These are phyloP conservation scores for Phengaris arion DNA, from an alignment of 2,888 invertebrate genomes.

Conservation along the genomic window DNA sequence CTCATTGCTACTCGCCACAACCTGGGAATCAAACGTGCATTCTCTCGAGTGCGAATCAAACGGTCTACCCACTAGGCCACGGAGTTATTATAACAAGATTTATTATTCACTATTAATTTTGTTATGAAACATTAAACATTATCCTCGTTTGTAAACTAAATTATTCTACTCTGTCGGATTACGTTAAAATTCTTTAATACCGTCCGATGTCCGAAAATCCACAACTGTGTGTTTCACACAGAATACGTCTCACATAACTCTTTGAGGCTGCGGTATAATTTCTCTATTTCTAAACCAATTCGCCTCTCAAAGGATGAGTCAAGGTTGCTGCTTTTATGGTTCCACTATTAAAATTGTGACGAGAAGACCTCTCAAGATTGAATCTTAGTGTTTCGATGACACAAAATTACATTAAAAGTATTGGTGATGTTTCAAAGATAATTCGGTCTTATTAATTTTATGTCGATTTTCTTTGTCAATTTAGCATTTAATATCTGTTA, in stretches of 20 bases:
- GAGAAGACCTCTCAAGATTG: background rate
- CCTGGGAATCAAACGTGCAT: no score
- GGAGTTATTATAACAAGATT: no score
- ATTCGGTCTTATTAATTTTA: slow-evolving; percentile 1
- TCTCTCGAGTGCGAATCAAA: no score
- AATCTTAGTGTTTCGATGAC: background rate
- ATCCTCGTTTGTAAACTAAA: background rate
- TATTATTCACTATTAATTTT: no score
- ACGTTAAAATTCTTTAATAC: background rate
- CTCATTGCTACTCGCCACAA: no score
- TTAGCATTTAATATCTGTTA: no score
- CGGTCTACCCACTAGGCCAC: no score
- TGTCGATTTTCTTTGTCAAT: background rate
- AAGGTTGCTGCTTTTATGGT: slow-evolving; percentile 11
- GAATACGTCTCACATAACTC: slow-evolving; percentile 17
- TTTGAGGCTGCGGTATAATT: slow-evolving; percentile 20
- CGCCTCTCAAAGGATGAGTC: slow-evolving; percentile 1
- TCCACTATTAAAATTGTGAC: slow-evolving; percentile 1
- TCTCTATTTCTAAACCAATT: slow-evolving; percentile 19
- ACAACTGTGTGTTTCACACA: slow-evolving; percentile 7
- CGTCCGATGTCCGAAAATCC: background rate
- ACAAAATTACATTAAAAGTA: background rate
- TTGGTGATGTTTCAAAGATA: slow-evolving; percentile 15
- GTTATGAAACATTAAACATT: background rate
- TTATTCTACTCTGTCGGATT: background rate